Evolutionary conservation across 2,888 invertebrate genomes (phyloP), one percentile per base, ranked within the genome.

Genomic region (Neoitamus cyanurus): DNA sequence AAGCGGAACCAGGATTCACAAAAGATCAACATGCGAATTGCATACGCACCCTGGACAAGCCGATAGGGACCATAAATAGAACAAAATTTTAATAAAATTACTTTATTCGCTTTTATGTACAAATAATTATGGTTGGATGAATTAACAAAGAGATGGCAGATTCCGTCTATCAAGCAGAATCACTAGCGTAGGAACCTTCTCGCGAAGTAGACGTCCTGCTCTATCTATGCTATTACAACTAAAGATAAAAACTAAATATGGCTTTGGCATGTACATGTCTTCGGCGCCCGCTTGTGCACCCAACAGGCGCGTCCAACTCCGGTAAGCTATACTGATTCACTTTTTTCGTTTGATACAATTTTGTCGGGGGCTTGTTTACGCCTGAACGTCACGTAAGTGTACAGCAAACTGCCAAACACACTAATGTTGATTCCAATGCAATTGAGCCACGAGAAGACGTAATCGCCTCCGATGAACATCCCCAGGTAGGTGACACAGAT

Each of bases 381-480:
- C 84, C 91, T 88, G 90, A 97, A 97, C 28, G 97, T 97, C 7
- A 97, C 95, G 92, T 96, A 97, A 0, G 97, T 96, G 88, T 97
- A 97, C 75, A 97, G 92, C 77, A 97, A 92, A 92, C 97, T 97
- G 46, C 97, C 97, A 77, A 96, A 88, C 1, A 97, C 96, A 93
- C 98, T 98, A 80, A 99, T 95, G 92, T 99, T 99, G 83, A 99
- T 94, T 20, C 99, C 99, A 86, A 97, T 93, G 92, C 99, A 99
- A 91, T 99, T 99, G 42, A 96, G 92, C 94, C 95, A 95, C 1
- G 97, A 96, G 91, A 98, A 99, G 86, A 98, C 94, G 91, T 99
- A 99, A 91, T 99, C 99, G 13, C 99, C 99, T 70, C 99, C 99
- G 84, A 99, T 96, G 69, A 98, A 94, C 99, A 99, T 99, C 34